Evolutionary conservation across 2,797 vertebrate species (phyloP), one percentile per base, ranked within the genome.

Genomic region (Sebastes oblongus): DNA sequence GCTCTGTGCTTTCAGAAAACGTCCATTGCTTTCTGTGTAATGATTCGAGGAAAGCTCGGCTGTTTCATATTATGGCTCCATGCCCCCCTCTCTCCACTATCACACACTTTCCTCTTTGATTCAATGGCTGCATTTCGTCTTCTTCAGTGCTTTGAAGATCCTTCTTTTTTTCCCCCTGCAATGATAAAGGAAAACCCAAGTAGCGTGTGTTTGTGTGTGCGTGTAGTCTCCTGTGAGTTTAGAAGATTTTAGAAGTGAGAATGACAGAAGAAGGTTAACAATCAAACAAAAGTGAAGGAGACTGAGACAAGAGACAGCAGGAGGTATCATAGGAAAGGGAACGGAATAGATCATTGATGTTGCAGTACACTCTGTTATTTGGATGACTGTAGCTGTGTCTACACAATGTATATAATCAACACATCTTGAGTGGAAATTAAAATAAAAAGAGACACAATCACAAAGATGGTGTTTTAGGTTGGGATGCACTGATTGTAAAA

Each of bases 111-210:
- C 54, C 39, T 61, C 82, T 84, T 64, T 86, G 81, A 84, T 84
- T 64, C 72, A 77, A 29, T 60, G 72, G 67, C 52, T 56, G 61
- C 58, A 42, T 85, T 69, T 70, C 9, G 80, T 64, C 62, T 22
- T 64, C 66, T 62, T 59, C 30, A 16, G 30, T 61, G 62, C 64
- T 59, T 81, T 82, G n/a, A 64, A 34, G 32, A 86, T 70, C 66
- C 61, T 62, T 71, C 18, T 46, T 79, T 90, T 86, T 74, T 84
- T 4, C 82, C 83, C 64, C 50, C 42, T 70, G 62, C 24, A 66
- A 59, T 36, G 32, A 62, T 42, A 54, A 78, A 67, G 66, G 29
- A 72, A 62, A 68, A 7, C 29, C 52, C 12, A 69, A 60, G 7
- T 65, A 42, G 29, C 3, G 0, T 39, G 42, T 34, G n/a, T 64